Conservation (phyloP, 2,113 vertebrate genomes). For the Lycocorax pyrrhopterus region DNA sequence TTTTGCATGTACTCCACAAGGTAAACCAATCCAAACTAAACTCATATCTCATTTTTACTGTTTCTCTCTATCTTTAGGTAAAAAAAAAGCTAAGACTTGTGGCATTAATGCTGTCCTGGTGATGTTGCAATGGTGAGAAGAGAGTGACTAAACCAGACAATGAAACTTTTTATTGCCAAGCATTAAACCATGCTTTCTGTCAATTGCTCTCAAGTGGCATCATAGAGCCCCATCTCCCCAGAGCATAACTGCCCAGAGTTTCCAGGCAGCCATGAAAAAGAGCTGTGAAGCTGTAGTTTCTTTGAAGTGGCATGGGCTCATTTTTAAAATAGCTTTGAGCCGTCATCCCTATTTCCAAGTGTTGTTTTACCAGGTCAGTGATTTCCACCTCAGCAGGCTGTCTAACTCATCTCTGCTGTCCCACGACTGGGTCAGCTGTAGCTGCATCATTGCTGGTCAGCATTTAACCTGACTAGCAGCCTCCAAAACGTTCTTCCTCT, state of each 20-base stretch:
- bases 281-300: not conserved
- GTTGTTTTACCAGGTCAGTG: not conserved
- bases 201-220: not conserved
- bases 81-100: not conserved
- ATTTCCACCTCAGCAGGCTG: not conserved
- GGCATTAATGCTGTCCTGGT: not conserved
- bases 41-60: not conserved
- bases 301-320: not conserved
- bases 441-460: not conserved
- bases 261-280: constrained; percentile 4
- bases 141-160: not conserved
- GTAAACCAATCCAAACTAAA: not conserved
- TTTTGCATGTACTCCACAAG: not conserved
- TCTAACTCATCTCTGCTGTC: not conserved
- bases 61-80: not conserved
- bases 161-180: not conserved
- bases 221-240: not conserved
- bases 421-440: not conserved
- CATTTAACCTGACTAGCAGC: not conserved
- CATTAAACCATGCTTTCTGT: not conserved
- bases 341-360: not conserved
- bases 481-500: not conserved
- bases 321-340: not conserved
- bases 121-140: not conserved
- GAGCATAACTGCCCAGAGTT: not conserved